Base-by-base conservation (phyloP, 2,888 invertebrate genomes). In the Quadriops clusia region DNA sequence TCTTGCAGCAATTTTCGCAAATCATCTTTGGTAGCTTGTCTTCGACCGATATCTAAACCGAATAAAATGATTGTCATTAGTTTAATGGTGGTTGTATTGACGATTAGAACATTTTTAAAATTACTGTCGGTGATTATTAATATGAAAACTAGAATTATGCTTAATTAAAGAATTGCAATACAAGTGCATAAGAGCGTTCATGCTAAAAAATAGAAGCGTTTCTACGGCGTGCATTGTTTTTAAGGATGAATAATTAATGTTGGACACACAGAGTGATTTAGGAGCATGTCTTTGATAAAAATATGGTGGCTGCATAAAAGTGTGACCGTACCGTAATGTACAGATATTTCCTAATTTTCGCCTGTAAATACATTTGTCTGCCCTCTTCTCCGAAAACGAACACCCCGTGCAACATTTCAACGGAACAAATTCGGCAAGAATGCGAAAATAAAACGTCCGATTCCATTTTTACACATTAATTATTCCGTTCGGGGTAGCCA, bases 21-120 rank as follows among this genome's bases (percentile, higher is more conserved):
- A 79, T 72, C 60, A 73, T 72, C 63, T 77, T 77, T 5, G 78
- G 74, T 39, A 77, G 59, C 46, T 65, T 70, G 50, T 79, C 78
- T 51, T 76, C 71, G 45, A 67, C 61, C 29, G 72, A 69, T 34
- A 78, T 68, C 79, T 79, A 54, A 28, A 52, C 48, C 28, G 38
- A 45, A 36, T 34, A 41, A 29, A 38, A 27, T 11, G 23, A 22
- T 7, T 22, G 28, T 22, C 8, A 14, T 20, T 16, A 32, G 11
- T 17, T 12, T 9, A 7, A 10, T 9, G 7, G 15, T 20, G 8
- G 3, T 27, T 4, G 13, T n/a, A 9, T 10, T n/a, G 12, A 24
- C 9, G 7, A 23, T 11, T 18, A 17, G 23, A 11, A 13, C 14
- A 9, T 15, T 7, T 24, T 10, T 11, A 6, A 9, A 22, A 28